These are phyloP conservation scores for Poecilia velifera DNA, from an alignment of 2,797 vertebrate species.

Conservation along the genomic window DNA sequence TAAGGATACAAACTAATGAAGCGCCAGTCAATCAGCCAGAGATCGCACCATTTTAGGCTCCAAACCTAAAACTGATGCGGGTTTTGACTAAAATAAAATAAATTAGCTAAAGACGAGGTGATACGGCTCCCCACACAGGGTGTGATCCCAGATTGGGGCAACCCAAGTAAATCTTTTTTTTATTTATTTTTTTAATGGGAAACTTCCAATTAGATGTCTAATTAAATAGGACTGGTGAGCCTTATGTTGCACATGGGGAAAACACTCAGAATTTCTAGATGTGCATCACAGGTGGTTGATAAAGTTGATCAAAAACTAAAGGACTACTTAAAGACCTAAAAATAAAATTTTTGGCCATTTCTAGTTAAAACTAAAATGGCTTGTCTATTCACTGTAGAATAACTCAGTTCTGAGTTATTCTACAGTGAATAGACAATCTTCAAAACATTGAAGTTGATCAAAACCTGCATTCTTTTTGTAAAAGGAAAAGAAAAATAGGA, in stretches of 20 bases:
- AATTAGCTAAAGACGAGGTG: neutral
- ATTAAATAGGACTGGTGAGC: neutral
- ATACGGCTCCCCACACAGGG: neutral
- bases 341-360: neutral
- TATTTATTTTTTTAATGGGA: neutral
- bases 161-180: neutral
- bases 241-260: neutral
- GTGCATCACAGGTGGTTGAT: neutral
- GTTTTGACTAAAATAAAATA: neutral
- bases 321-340: neutral
- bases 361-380: neutral
- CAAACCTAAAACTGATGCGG: neutral
- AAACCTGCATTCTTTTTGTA: neutral
- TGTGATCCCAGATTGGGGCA: neutral
- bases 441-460: neutral
- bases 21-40: neutral
- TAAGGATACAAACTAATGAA: constrained; percentile 45
- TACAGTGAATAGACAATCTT: neutral
- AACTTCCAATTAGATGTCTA: neutral
- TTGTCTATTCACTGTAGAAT: too few relatives aligned
- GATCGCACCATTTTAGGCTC: neutral
- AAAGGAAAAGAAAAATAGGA: neutral
- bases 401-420: neutral
- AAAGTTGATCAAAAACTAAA: neutral
- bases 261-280: neutral